Base-by-base conservation (phyloP, 1,140 invertebrate genomes). In the Camponotus floridanus region DNA sequence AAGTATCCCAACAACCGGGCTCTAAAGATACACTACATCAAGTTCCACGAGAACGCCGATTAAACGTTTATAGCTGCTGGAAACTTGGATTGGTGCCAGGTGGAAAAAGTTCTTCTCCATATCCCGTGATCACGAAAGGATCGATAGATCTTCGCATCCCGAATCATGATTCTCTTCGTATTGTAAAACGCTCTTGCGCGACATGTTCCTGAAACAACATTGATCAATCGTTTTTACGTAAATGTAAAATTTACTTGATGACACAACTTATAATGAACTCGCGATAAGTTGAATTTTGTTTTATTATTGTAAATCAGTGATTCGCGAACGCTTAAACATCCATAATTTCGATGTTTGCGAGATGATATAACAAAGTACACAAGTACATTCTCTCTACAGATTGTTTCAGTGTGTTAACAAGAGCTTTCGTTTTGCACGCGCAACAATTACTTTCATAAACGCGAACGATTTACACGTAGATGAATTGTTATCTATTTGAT, bases 11-110 rank as follows among this genome's bases (percentile, higher is more conserved):
- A 95, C 64, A 92, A 93, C 15, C 94, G 91, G 61, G 93, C 94
- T 9, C 85, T 95, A 67, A 95, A 95, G 80, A 94, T 95, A 67
- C 94, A 95, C 31, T 95, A 94, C 57, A 90, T 94, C 31, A 95
- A 95, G 70, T 91, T 93, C 39, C 94, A 95, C 70, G 94, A 95
- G 1, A 74, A 81, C 18, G 15, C 57, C 9, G 59, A 86, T n/a
- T 62, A 73, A 70, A 55, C 3, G 31, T 6, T 42, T n/a, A 42
- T 76, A 13, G 8, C 3, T 0, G 8, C 21, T 31, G 1, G 31
- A 15, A 21, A 11, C 33, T 59, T 8, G 13, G 33, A 62, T 85
- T 68, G 62, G 26, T 45, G 48, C 18, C 45, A 59, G 15, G 11
- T 33, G 51, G 18, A 18, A 76, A 33, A n/a, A 61, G 7, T 9